Base-by-base conservation (phyloP, 1,140 invertebrate genomes). In the Pachyrhynchus sulphureomaculatus region DNA sequence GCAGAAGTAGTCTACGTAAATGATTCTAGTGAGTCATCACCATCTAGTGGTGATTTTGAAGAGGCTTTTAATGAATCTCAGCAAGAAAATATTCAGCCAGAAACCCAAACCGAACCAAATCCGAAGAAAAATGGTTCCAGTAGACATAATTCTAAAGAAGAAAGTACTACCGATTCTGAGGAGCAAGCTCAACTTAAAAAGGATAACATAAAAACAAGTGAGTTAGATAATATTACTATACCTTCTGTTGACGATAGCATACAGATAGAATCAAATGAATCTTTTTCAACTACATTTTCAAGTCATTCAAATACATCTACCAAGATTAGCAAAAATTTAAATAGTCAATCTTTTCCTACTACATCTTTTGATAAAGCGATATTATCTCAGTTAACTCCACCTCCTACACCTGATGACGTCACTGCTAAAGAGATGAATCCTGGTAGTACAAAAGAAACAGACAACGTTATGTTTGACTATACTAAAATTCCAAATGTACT, bases 351-450 rank as follows among this genome's bases (percentile, higher is more conserved):
- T 20, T 13, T 12, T 13, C 29, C 1, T 24, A 0, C 10, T 15
- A 8, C 3, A 45, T 2, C 44, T 49, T 26, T 20, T 6, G 42
- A 65, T 24, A 33, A 17, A 9, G 18, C 12, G 13, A 15, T 51
- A 10, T 57, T 54, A 2, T 62, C 59, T 9, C 58, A 71, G 54
- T 26, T 70, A 8, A 69, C 72, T 0, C 72, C 72, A 6, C 73
- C 72, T 23, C 70, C 70, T 2, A 69, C 71, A 8, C 71, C 69
- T 0, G 65, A 70, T n/a, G 56, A 57, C 51, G n/a, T 65, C 54
- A 17, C 51, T 52, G 26, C 61, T 55, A 48, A 56, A 23, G 54
- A 20, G 41, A 20, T 4, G 4, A 29, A 60, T 20, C 12, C 2
- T 4, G 10, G 5, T 13, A n/a, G 2, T 5, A n/a, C 4, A 52